phyloP scores from a whole-genome alignment of 2,113 vertebrate genomes.

The Natator depressus region DNA sequence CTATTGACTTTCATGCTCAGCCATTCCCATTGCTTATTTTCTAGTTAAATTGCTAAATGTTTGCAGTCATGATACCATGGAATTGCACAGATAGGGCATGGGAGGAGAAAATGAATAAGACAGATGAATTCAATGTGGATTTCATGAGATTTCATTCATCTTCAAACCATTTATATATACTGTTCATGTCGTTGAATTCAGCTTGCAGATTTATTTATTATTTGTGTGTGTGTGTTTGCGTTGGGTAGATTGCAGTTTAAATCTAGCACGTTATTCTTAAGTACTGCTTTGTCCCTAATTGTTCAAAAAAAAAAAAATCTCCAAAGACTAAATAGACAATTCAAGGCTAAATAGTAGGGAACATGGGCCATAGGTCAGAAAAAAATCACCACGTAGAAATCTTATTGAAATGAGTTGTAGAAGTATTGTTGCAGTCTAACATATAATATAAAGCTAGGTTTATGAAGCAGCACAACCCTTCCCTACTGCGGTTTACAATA shows the following conservation, averaged over 20 bases:
- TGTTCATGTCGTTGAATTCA: constrained; percentile 77
- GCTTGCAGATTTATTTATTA: constrained; percentile 69
- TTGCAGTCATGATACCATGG: constrained; percentile 78
- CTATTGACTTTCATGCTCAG: constrained; percentile 65
- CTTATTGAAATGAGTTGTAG: neutral
- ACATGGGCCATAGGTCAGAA: constrained; percentile 18
- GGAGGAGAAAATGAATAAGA: constrained; percentile 74
- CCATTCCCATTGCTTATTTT: constrained; percentile 76
- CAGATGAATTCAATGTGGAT: constrained; percentile 86
- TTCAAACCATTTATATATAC: constrained; percentile 77
- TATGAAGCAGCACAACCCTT: constrained; percentile 20
- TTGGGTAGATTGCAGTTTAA: constrained; percentile 69
- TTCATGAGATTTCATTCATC: constrained; percentile 91
- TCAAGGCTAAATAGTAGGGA: constrained; percentile 17
- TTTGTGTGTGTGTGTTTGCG: constrained; percentile 45
- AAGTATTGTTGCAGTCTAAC: neutral
- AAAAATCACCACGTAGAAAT: neutral
- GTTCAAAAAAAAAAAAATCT: constrained; percentile 4
- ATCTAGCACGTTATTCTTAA: constrained; percentile 58
- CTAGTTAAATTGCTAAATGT: constrained; percentile 74
- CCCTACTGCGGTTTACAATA: neutral
- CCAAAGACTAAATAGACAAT: constrained; percentile 36
- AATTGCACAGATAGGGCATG: constrained; percentile 77
- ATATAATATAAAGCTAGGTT: neutral
- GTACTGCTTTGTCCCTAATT: constrained; percentile 55